These are phyloP conservation scores for Ditylenchus dipsaci DNA, from an alignment of 1,140 invertebrate species.

Conservation along the genomic window DNA sequence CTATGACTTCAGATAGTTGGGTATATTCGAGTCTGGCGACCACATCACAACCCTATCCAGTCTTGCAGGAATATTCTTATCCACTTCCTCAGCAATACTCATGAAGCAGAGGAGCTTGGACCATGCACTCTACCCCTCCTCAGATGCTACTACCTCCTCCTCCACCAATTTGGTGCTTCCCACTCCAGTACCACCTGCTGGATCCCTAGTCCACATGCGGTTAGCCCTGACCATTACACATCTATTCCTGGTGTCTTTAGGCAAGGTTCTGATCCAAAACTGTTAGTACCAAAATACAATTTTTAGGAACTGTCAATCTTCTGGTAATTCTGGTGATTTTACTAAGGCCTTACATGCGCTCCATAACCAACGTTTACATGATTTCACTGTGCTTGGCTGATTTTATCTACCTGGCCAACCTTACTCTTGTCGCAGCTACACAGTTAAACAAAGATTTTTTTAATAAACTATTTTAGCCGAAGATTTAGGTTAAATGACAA, in stretches of 20 bases:
- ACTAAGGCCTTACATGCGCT: slow-evolving; percentile 53
- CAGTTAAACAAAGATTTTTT: too few species aligned
- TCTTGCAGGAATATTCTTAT: too few species aligned
- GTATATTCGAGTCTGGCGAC: too few species aligned
- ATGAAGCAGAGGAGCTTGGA: too few species aligned
- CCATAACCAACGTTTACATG: slow-evolving; percentile 57
- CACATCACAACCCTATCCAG: too few species aligned
- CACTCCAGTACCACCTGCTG: not conserved
- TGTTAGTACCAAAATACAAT: not conserved
- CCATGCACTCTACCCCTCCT: too few species aligned
- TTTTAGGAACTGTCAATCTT: slow-evolving; percentile 42
- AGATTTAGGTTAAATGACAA: too few species aligned
- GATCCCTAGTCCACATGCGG: slow-evolving; percentile 31
- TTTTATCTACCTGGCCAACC: slow-evolving; percentile 54
- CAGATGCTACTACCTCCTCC: not conserved
- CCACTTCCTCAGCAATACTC: too few species aligned
- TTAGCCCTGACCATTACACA: slow-evolving; percentile 55
- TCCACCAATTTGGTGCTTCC: not conserved
- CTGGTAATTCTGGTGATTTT: slow-evolving; percentile 52
- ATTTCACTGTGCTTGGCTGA: slow-evolving; percentile 55
- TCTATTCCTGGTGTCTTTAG: slow-evolving; percentile 49
- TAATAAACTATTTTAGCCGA: too few species aligned
- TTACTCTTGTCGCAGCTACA: slow-evolving; percentile 55
- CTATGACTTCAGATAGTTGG: too few species aligned
- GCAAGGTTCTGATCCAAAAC: slow-evolving; percentile 5